A percentile compares a stretch with the other conserved stretches of the same genome.
Conservation (phyloP, 1,140 invertebrate genomes). For the Heliconius eleuchia region DNA sequence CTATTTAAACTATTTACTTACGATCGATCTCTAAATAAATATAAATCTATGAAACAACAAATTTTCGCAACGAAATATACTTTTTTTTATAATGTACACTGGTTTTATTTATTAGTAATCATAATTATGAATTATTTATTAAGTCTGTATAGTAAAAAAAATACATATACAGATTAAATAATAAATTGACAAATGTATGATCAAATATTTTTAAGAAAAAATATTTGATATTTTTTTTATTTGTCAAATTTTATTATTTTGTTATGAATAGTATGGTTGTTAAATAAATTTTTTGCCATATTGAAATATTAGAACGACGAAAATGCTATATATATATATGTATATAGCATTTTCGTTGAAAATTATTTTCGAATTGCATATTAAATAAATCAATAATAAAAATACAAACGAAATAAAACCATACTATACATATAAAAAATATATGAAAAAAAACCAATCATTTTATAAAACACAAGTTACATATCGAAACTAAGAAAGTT, state of each 20-base stretch:
- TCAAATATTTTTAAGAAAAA: background rate
- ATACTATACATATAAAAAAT: constrained; percentile 1
- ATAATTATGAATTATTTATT: background rate
- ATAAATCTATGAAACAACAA: constrained; percentile 1
- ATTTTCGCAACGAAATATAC: constrained; percentile 9
- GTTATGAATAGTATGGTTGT: background rate
- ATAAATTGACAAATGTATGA: background rate
- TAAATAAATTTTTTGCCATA: background rate
- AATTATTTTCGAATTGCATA: background rate
- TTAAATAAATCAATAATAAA: background rate
- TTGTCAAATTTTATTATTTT: too few species aligned
- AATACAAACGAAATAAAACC: background rate
- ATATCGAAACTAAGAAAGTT: background rate
- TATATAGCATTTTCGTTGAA: background rate
- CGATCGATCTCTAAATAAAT: constrained; percentile 7
- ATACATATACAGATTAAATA: constrained; percentile 1
- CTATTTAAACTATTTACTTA: constrained; percentile 3
- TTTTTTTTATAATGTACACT: background rate
- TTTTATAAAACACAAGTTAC: background rate
- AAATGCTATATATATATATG: background rate
- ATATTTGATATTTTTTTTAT: too few species aligned
- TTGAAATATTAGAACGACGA: background rate
- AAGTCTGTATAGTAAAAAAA: background rate
- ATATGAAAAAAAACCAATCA: background rate
- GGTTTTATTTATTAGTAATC: background rate